Percentiles rank a stretch among this genome's conserved stretches.
Conservation (phyloP, 2,888 invertebrate species). For the Autographa gamma region DNA sequence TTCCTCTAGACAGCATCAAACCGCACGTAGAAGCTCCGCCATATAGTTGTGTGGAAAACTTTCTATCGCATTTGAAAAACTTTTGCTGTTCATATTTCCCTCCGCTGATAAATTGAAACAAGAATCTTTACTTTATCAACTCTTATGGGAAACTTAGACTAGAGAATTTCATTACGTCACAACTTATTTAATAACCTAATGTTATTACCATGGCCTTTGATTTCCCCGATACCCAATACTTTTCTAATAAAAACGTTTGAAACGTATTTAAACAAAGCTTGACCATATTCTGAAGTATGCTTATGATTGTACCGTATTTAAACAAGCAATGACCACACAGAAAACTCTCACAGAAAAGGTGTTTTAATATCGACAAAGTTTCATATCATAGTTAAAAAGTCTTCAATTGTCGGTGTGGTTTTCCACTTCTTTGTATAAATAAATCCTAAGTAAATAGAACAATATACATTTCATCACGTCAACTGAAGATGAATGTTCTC, state of each 20-base stretch:
- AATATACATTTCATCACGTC: not conserved
- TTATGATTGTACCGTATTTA: too few species aligned
- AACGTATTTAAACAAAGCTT: too few species aligned
- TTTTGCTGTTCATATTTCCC: constrained; percentile 4
- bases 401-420: too few species aligned
- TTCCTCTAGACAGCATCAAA: not conserved
- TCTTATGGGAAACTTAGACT: not conserved
- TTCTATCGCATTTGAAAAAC: not conserved
- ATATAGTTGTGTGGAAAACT: not conserved
- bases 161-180: not conserved
- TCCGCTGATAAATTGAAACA: not conserved
- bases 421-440: too few species aligned
- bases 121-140: not conserved
- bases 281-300: too few species aligned
- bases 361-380: too few species aligned
- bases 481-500: constrained; percentile 3
- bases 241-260: not conserved
- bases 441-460: too few species aligned
- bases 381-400: too few species aligned
- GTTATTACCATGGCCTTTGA: not conserved
- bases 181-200: not conserved
- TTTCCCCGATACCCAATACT: not conserved
- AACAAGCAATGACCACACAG: too few species aligned
- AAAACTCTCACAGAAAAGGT: too few species aligned
- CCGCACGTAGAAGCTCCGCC: not conserved